A percentile compares a stretch with the other conserved stretches of the same genome.
These are phyloP conservation scores for Micrastur ruficollis DNA, from an alignment of 2,797 vertebrate genomes.

Conservation along the genomic window DNA sequence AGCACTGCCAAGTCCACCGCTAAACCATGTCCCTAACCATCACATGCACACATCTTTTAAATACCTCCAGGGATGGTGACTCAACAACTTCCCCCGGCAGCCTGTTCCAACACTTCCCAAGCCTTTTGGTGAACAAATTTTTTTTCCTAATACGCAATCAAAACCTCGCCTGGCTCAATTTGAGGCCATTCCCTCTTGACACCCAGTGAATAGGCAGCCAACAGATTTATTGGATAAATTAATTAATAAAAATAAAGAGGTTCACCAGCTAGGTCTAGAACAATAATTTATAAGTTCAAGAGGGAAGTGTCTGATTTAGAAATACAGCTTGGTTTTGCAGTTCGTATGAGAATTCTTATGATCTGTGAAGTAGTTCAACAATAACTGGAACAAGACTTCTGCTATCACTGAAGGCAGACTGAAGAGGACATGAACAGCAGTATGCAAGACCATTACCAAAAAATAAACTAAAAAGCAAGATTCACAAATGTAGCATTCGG, in stretches of 20 bases:
- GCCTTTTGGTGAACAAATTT: too few relatives aligned
- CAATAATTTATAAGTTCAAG: neutral
- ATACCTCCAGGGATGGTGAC: too few relatives aligned
- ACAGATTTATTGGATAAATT: neutral
- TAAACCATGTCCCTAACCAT: too few relatives aligned
- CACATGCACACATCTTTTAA: too few relatives aligned
- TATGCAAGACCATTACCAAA: neutral
- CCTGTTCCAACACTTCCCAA: too few relatives aligned
- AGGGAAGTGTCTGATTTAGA: neutral
- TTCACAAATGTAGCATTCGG: rapidly evolving
- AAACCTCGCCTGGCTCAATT: too few relatives aligned
- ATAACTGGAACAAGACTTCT: neutral
- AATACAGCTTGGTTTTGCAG: neutral
- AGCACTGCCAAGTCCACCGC: too few relatives aligned
- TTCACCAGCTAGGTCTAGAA: neutral
- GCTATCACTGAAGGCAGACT: neutral
- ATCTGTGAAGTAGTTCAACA: neutral
- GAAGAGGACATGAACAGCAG: neutral
- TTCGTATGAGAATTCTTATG: neutral
- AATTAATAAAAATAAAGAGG: neutral
- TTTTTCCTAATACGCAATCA: too few relatives aligned
- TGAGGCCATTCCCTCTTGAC: too few relatives aligned
- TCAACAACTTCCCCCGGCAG: too few relatives aligned
- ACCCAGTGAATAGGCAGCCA: neutral
- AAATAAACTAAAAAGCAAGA: neutral